Base-by-base conservation (phyloP, 2,888 invertebrate genomes). In the Erebia epiphron region DNA sequence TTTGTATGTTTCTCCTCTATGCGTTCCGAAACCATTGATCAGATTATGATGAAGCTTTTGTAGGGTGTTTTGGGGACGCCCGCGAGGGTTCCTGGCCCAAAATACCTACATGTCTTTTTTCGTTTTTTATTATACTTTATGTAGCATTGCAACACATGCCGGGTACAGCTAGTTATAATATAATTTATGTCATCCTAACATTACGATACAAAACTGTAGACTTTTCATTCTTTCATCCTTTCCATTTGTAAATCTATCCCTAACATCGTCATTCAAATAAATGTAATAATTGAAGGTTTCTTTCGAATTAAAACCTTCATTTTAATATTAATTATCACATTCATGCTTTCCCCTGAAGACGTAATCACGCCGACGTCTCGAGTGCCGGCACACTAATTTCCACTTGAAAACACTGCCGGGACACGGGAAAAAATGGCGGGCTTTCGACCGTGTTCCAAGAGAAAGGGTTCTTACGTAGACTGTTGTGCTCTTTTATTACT, bases 331-430 rank as follows among this genome's bases (percentile, higher is more conserved):
- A 56, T 68, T 56, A 50, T 62, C 46, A 68, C 69, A 60, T 68
- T 72, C 69, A 69, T 61, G 66, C 60, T 69, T 58, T 46, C 69
- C 70, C 49, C 35, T 68, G 82, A 81, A 84, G 71, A 63, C 70
- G 71, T 76, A 77, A 77, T 79, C 75, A 76, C 65, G 52, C 68
- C 76, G 73, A 69, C 73, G 77, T 73, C 80, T 75, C 76, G 73
- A 74, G 76, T 75, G 78, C 73, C 71, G 74, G 71, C 69, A 77
- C 79, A 84, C 82, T 84, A 84, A 85, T 84, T 84, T 82, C 74
- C 75, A 72, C 77, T 72, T 73, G 65, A 76, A 73, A 83, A 79
- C 80, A 78, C 77, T 79, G 79, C 76, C 77, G 78, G 81, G 78
- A 82, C 83, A 78, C 79, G 79, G 75, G 76, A 67, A 67, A 70